Evolutionary conservation across 2,888 invertebrate genomes (phyloP).

Genomic region (Patella ulyssiponensis): DNA sequence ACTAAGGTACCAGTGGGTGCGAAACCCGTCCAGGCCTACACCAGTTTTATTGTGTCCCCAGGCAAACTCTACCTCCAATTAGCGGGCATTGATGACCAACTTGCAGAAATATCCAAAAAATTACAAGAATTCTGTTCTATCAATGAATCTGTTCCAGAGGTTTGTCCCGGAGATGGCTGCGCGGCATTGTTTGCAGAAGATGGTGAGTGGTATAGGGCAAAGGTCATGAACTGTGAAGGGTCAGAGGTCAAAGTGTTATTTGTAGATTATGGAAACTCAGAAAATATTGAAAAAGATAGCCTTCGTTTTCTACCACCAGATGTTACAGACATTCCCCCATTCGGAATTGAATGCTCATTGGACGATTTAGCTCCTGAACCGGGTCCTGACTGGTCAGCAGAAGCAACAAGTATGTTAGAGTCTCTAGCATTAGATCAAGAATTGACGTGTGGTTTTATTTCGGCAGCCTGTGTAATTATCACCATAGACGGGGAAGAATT

Average conservation of each 20-base stretch:
- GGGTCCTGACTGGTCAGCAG: constrained; percentile 48
- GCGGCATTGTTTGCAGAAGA: constrained; percentile 47
- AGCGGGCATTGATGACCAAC: constrained; percentile 37
- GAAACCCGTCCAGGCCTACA: constrained; percentile 38
- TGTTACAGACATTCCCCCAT: constrained; percentile 22
- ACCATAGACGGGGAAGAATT: constrained; percentile 39
- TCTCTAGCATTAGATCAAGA: constrained; percentile 47
- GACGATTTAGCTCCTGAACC: constrained; percentile 44
- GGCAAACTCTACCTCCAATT: constrained; percentile 53
- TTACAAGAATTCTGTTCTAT: constrained; percentile 19
- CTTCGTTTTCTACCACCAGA: constrained; percentile 38
- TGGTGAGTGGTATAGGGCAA: constrained; percentile 59
- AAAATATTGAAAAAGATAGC: constrained; percentile 30
- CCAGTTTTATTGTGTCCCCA: constrained; percentile 56
- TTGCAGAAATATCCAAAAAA: constrained; percentile 42
- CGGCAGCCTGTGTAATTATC: constrained; percentile 37
- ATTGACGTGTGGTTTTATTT: constrained; percentile 44
- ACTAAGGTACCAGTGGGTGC: constrained; percentile 12
- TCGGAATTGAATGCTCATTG: constrained; percentile 42
- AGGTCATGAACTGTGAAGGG: constrained; percentile 43
- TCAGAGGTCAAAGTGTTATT: constrained; percentile 53
- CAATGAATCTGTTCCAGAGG: not conserved
- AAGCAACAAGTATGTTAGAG: constrained; percentile 49
- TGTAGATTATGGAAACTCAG: constrained; percentile 66
- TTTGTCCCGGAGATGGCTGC: not conserved